Percentiles rank a stretch among this genome's conserved stretches.
phyloP scores from a whole-genome alignment of 2,113 vertebrate genomes.

The Sceloporus undulatus region DNA sequence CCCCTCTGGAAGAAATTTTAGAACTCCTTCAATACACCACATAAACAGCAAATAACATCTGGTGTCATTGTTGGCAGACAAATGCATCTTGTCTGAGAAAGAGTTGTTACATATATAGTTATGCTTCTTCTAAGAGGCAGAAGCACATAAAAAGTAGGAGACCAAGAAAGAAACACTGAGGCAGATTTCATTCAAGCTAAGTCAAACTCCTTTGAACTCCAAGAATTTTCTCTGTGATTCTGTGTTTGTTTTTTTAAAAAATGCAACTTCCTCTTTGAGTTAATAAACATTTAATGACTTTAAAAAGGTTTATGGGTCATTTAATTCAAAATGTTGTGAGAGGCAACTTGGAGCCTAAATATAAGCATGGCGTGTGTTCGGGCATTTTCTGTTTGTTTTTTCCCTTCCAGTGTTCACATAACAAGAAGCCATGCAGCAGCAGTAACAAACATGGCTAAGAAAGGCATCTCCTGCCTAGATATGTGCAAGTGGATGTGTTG shows the following conservation, averaged over 20 bases:
- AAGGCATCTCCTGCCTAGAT: conserved; percentile 66
- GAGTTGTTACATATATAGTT: not conserved
- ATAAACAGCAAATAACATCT: not conserved
- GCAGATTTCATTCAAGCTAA: not conserved
- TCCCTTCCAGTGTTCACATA: conserved; percentile 50
- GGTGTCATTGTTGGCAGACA: not conserved
- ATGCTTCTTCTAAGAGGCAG: not conserved
- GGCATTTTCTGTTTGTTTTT: conserved; percentile 35
- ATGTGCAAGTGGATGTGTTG: conserved; percentile 24
- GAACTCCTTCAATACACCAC: not conserved
- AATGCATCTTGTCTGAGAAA: conserved; percentile 2
- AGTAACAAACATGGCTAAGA: conserved; percentile 58
- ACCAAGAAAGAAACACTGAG: conserved; percentile 7
- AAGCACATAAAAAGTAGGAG: not conserved
- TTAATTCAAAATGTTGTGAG: conserved; percentile 48
- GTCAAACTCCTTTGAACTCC: not conserved
- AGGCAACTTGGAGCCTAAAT: conserved; percentile 54
- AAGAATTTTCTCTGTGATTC: not conserved
- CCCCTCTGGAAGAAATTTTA: not conserved
- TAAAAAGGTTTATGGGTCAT: conserved; percentile 51
- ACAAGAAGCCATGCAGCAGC: conserved; percentile 68
- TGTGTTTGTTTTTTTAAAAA: conserved; percentile 13
- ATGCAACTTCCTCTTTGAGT: conserved; percentile 50
- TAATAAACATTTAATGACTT: conserved; percentile 63
- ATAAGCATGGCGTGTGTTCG: conserved; percentile 50